Base-by-base conservation (phyloP, 2,797 vertebrate genomes). In the Babyrousa celebensis region DNA sequence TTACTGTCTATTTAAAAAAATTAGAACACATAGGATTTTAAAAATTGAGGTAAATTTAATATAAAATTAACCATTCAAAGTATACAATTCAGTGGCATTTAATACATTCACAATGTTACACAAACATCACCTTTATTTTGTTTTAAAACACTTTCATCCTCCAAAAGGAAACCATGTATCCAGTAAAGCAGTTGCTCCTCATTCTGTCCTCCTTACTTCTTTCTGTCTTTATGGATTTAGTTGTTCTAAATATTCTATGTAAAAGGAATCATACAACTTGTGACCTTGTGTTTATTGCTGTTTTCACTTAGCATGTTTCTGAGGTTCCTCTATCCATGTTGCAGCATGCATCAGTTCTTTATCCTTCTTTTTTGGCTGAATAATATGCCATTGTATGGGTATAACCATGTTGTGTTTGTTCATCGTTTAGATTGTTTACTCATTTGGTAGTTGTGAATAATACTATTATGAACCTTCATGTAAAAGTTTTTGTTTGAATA, bases 261-360 rank as follows among this genome's bases (percentile, higher is more conserved):
- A 85, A 80, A 18, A 68, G 36, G 15, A 79, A 16, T 80, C 27
- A 65, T 77, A 65, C 17, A 68, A 36, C 65, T n/a, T 25, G 4
- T 85, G 56, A 15, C 1, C 17, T 63, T 40, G 58, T 79, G 12
- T 23, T 0, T 25, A 25, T 85, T 43, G 17, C 9, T 78, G 1
- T 68, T 83, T 77, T 78, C 2, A 65, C 16, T 54, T 32, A 86
- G 17, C 17, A 63, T 84, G 68, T 83, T 77, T 80, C 74, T 58
- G 82, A 84, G 56, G 11, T 56, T 65, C 43, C 48, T 25, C 29
- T 11, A 7, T n/a, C 29, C 15, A 21, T 65, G 36, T 60, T 77
- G 17, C 65, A 88, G 71, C 60, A 85, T 62, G 15, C 90, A n/a
- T 67, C 25, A 74, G 43, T 78, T 78, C 60, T 86, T 90, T 70